These are phyloP conservation scores for Pseudochaenichthys georgianus DNA, from an alignment of 2,797 vertebrate species.

Conservation along the genomic window DNA sequence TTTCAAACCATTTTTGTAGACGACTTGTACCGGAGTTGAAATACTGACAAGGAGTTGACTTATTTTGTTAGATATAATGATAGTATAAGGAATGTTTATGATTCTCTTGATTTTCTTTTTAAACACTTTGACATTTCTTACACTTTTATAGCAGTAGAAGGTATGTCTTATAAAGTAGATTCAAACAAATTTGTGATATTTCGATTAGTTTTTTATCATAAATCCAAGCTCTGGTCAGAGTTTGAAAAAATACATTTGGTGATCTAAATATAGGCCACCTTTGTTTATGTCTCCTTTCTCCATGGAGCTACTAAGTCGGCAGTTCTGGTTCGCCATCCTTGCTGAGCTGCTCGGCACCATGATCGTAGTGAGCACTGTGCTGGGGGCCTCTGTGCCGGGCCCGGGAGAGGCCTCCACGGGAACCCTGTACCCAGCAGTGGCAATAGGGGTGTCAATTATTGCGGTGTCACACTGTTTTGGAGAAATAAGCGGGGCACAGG, in stretches of 20 bases:
- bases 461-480: conserved; percentile 84
- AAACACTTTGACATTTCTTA: neutral
- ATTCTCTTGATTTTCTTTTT: no score
- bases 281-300: conserved; percentile 33
- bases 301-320: conserved; percentile 84
- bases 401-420: conserved; percentile 65
- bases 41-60: neutral
- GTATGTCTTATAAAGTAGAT: neutral
- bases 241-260: neutral
- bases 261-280: conserved; percentile 18
- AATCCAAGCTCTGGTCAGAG: neutral
- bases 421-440: conserved; percentile 85
- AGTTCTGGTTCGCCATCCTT: conserved; percentile 86
- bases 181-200: neutral
- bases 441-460: conserved; percentile 83
- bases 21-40: neutral
- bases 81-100: neutral
- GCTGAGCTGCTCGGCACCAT: conserved; percentile 86
- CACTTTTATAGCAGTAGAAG: neutral
- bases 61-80: neutral
- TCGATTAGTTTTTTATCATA: neutral
- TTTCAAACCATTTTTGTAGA: neutral
- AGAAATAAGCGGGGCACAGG: conserved; percentile 88
- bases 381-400: conserved; percentile 85
- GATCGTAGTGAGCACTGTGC: conserved; percentile 85